Percentiles rank a stretch among this genome's conserved stretches.
Evolutionary conservation across 2,113 vertebrate species (phyloP).

Genomic region (Vidua macroura): DNA sequence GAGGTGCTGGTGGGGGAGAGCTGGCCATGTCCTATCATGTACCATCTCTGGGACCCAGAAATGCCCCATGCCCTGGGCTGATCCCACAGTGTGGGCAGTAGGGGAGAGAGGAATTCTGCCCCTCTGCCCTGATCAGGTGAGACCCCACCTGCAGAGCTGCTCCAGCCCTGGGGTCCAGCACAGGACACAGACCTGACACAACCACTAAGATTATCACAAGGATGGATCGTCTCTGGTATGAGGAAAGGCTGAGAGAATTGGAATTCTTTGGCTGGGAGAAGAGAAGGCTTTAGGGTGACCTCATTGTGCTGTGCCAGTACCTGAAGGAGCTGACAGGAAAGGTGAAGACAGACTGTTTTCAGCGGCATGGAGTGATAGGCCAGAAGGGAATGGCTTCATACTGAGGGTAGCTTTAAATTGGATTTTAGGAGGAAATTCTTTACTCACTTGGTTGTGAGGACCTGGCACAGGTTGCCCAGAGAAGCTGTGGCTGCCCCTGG

Average conservation of each 20-base stretch:
- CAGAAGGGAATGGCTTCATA: not conserved
- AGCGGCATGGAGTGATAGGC: not conserved
- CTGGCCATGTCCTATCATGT: not conserved
- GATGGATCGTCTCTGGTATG: not conserved
- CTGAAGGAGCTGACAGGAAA: not conserved
- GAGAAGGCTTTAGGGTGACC: not conserved
- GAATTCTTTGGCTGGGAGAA: not conserved
- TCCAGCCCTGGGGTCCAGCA: not conserved
- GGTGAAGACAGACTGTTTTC: not conserved
- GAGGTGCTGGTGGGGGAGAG: not conserved
- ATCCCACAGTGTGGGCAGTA: rapidly evolving
- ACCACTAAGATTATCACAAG: no score
- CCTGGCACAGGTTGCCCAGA: not conserved
- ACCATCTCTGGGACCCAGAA: not conserved
- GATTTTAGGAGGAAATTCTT: not conserved
- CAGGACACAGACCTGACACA: rapidly evolving
- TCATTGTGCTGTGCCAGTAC: rapidly evolving
- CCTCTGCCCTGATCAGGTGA: not conserved
- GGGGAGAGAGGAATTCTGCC: not conserved
- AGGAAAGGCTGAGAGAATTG: not conserved
- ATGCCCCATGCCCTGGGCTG: rapidly evolving
- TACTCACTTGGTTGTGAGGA: rapidly evolving
- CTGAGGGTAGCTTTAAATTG: not conserved
- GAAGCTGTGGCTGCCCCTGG: not conserved
- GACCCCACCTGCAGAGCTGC: not conserved